Base-by-base conservation (phyloP, 2,888 invertebrate species). In the Xestia ashworthii region DNA sequence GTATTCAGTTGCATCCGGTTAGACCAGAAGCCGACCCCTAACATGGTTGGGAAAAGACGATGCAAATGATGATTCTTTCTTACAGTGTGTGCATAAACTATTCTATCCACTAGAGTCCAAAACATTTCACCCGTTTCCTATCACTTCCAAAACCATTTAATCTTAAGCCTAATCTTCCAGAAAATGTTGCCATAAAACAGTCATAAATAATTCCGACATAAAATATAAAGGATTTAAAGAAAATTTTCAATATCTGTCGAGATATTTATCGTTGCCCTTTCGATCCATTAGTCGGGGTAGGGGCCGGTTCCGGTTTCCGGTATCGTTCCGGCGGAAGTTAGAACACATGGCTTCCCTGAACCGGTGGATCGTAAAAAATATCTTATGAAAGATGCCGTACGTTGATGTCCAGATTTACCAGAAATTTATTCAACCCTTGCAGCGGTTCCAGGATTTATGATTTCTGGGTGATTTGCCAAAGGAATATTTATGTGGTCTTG, bases 281-380 rank as follows among this genome's bases (percentile, higher is more conserved):
- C 93, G 91, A 90, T 89, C 93, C 93, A 93, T 93, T 93, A 93
- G 91, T 79, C 83, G 89, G 87, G 88, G 88, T 80, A 82, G 86
- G 82, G 87, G 80, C 65, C 79, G 87, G 88, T 86, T 92, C 93
- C 92, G 91, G 92, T 90, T 90, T 93, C 93, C 93, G 92, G 90
- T 80, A 78, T 87, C 80, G 86, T 83, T 83, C 87, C 89, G 88
- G 80, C 74, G 79, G 91, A 90, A 86, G 87, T 82, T 72, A 82
- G 85, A 88, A 87, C 89, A 89, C 83, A 89, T 88, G 89, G 84
- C 83, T 80, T 80, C 76, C 79, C 38, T 76, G 70, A 78, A 74
- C 75, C 75, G 79, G 67, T 83, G 80, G 82, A 70, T 89, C 86
- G 89, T 82, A 79, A 89, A 87, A 88, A 82, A 83, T 85, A 79